phyloP scores from a whole-genome alignment of 2,113 vertebrate species.

The Cepphus grylle region DNA sequence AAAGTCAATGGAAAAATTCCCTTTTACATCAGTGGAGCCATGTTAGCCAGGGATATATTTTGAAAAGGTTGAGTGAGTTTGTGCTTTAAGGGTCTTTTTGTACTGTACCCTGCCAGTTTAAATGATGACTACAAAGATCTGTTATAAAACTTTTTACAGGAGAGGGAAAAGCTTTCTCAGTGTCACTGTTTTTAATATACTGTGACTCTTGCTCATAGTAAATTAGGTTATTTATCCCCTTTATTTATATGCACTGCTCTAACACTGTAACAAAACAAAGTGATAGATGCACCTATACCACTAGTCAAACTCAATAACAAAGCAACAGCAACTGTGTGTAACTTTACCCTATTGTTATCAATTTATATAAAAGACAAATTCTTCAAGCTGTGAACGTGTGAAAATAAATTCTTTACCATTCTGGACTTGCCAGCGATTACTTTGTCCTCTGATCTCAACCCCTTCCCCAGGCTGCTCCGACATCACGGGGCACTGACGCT shows the following conservation, averaged over 20 bases:
- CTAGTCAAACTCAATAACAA: constrained; percentile 28
- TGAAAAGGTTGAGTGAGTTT: constrained; percentile 12
- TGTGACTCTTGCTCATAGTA: not conserved
- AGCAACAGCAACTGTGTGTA: constrained; percentile 1
- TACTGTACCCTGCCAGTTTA: constrained; percentile 41
- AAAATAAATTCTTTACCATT: not conserved
- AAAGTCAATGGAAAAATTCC: not conserved
- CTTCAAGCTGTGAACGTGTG: not conserved
- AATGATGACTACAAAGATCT: constrained; percentile 34
- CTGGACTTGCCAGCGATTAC: not conserved
- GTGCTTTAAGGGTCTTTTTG: not conserved
- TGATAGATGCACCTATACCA: constrained; percentile 21
- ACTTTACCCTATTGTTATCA: constrained; percentile 16
- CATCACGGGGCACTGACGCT: not conserved
- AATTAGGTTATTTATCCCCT: constrained; percentile 59
- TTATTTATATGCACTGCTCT: constrained; percentile 32
- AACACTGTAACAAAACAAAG: constrained; percentile 35
- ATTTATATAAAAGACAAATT: constrained; percentile 48
- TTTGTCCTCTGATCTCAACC: constrained; percentile 21
- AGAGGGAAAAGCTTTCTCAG: not conserved
- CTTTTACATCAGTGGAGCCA: not conserved
- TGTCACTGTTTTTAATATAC: constrained; percentile 42
- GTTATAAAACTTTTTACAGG: constrained; percentile 40
- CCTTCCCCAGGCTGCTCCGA: not conserved
- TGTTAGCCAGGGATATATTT: not conserved